Conservation (phyloP, 2,113 vertebrate species). For the Hystrix brachyura region DNA sequence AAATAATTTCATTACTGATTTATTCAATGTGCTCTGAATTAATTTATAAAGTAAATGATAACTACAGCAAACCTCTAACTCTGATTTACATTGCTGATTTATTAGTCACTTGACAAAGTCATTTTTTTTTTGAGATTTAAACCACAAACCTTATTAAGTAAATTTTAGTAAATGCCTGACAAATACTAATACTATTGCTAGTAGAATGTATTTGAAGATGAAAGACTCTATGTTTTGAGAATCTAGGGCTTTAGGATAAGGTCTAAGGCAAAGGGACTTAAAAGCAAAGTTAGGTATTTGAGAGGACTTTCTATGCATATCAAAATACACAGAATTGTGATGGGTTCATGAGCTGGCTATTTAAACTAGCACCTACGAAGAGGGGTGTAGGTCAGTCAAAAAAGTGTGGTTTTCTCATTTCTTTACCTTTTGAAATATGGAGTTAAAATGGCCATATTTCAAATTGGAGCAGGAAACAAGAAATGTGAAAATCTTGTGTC, state of each 20-base stretch:
- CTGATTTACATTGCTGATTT: constrained; percentile 4
- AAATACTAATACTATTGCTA: background rate
- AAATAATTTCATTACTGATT: background rate
- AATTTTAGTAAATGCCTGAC: background rate
- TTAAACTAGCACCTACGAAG: background rate
- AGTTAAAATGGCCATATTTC: background rate
- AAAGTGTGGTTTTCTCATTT: background rate
- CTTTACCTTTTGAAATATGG: background rate
- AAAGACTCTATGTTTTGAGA: background rate
- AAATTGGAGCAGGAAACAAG: background rate
- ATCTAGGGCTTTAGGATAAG: background rate
- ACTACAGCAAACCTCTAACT: constrained; percentile 4
- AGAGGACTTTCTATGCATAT: background rate
- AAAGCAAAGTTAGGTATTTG: background rate
- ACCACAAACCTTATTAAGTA: background rate
- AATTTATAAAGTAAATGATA: background rate
- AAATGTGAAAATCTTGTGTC: background rate
- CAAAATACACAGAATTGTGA: background rate
- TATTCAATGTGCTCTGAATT: background rate
- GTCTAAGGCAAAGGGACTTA: too few relatives aligned
- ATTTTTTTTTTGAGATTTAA: background rate
- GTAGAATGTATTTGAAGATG: background rate
- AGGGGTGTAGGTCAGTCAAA: background rate
- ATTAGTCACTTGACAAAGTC: background rate
- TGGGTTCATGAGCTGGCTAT: background rate